Base-by-base conservation (phyloP, 2,888 invertebrate genomes). In the Agriopis marginaria region DNA sequence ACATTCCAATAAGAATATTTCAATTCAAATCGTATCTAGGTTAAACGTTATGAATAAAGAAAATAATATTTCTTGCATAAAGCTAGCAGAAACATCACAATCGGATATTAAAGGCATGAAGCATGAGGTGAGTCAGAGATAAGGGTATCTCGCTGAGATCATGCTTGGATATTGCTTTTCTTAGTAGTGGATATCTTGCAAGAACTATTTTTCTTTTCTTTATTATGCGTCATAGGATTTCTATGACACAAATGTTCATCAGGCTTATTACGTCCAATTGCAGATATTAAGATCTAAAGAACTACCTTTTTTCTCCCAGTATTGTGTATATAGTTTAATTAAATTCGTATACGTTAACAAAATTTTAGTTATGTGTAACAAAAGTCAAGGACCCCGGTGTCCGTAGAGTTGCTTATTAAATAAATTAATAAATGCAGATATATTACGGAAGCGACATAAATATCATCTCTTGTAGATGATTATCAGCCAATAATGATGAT, bases 81-180 rank as follows among this genome's bases (percentile, higher is more conserved):
- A 59, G 58, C 58, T 23, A 62, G 62, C 65, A 65, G 50, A 72
- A 72, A 72, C 70, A 56, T 80, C 77, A 73, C 70, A 74, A 77
- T 71, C 65, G 75, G 78, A 77, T 79, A 77, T 75, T 76, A 76
- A 77, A 73, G 66, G 77, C 77, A 76, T 85, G 82, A 81, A 81
- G 80, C 83, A 80, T 74, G 72, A 75, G 68, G 70, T 90, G 91
- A 91, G 74, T 91, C 91, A 92, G 72, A 86, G 91, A 91, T 91
- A 91, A 89, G 84, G 79, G 68, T 84, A 86, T 89, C 87, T 87
- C 78, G 86, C 81, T 89, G 89, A 91, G 88, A 89, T 89, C 90
- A 89, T 83, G 14, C 63, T 23, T 55, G 53, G n/a, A 23, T 32
- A 59, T 51, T 67, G 23, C 56, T 51, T 59, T 69, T 53, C 65